Percentiles rank a stretch among this genome's conserved stretches.
Conservation (phyloP, 2,113 vertebrate genomes). For the Solea solea region DNA sequence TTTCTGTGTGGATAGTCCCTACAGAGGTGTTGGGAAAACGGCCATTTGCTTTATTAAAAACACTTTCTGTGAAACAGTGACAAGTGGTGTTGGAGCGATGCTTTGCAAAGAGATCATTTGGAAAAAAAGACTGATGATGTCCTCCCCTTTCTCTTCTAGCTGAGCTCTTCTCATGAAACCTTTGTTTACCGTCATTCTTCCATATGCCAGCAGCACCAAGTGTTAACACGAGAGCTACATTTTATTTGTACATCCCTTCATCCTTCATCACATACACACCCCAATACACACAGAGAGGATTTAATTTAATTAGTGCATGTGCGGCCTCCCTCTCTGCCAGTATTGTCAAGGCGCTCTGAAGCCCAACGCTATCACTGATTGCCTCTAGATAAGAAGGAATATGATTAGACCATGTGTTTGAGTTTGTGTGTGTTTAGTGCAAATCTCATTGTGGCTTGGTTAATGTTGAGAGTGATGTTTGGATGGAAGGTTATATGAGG, state of each 20-base stretch:
- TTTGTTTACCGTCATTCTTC: constrained; percentile 22
- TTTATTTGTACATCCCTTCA: constrained; percentile 13
- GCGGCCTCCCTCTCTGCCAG: constrained; percentile 89
- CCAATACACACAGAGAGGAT: constrained; percentile 69
- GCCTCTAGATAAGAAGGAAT: constrained; percentile 97
- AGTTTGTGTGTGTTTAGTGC: constrained; percentile 17
- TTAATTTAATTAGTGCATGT: constrained; percentile 98
- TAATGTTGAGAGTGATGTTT: constrained; percentile 45
- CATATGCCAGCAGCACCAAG: constrained; percentile 57
- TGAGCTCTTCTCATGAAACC: constrained; percentile 13
- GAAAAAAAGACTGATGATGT: background rate
- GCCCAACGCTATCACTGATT: constrained; percentile 95
- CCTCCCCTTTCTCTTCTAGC: constrained; percentile 23
- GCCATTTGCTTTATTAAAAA: too few relatives aligned
- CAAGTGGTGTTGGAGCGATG: too few relatives aligned
- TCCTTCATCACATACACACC: background rate
- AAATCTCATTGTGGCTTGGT: constrained; percentile 49
- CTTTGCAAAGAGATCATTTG: background rate
- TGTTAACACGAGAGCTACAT: constrained; percentile 49
- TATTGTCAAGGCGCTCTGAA: constrained; percentile 89
- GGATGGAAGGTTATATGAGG: constrained; percentile 14
- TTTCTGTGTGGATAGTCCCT: too few relatives aligned
- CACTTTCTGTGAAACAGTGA: too few relatives aligned
- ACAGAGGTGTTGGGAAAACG: too few relatives aligned
- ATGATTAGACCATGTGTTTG: constrained; percentile 88